Evolutionary conservation across 2,888 invertebrate genomes (phyloP).

Genomic region (Eupithecia inturbata): DNA sequence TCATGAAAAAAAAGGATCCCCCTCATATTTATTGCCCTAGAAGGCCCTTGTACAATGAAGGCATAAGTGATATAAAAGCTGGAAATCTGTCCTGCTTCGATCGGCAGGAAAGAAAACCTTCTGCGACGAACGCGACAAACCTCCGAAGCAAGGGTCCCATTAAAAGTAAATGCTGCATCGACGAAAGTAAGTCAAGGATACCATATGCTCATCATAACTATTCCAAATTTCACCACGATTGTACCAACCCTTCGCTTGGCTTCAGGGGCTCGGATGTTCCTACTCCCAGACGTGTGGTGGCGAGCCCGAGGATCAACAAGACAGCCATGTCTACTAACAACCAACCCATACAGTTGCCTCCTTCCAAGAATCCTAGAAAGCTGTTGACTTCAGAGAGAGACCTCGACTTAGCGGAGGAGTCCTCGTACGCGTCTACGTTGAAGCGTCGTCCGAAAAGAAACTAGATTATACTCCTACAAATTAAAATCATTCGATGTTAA

Average conservation of each 20-base stretch:
- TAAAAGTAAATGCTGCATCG: slow-evolving; percentile 25
- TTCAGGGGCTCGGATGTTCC: neutral
- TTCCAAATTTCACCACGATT: slow-evolving; percentile 64
- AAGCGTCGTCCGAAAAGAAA: neutral
- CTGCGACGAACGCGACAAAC: slow-evolving; percentile 32
- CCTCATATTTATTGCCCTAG: slow-evolving; percentile 33
- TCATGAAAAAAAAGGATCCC: slow-evolving; percentile 32
- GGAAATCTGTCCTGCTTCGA: slow-evolving; percentile 31
- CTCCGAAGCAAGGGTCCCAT: slow-evolving; percentile 40
- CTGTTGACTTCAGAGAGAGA: slow-evolving; percentile 58
- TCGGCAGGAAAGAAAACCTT: slow-evolving; percentile 20
- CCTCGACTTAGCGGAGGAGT: slow-evolving; percentile 50
- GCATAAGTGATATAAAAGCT: slow-evolving; percentile 58
- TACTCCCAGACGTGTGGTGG: neutral
- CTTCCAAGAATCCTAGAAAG: slow-evolving; percentile 53
- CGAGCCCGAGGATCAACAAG: neutral
- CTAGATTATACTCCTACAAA: neutral
- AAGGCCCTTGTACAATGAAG: slow-evolving; percentile 67
- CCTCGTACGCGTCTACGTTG: neutral
- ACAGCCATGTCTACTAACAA: neutral
- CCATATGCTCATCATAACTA: slow-evolving; percentile 56
- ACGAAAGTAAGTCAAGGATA: slow-evolving; percentile 41
- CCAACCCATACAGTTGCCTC: neutral
- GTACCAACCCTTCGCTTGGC: slow-evolving; percentile 45
- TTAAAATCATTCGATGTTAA: neutral